Evolutionary conservation across 2,113 vertebrate genomes (phyloP), one percentile per base, ranked within the genome.

Genomic region (Spea multiplicata): DNA sequence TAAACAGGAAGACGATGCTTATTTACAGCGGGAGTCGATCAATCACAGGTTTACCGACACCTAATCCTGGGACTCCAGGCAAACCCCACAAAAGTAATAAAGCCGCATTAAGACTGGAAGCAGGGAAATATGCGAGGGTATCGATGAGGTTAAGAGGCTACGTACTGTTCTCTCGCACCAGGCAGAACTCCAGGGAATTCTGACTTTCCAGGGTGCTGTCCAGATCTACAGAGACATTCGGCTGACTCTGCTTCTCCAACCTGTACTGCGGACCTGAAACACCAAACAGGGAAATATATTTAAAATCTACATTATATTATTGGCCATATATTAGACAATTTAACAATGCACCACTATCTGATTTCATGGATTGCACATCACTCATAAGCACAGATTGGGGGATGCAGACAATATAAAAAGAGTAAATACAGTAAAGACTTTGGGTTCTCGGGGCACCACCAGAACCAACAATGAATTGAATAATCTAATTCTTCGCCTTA

Each of bases 91-190:
- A 30, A 30, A 30, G 30, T 30, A 30, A 30, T 30, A 30, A 49
- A 70, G 16, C 55, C 49, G 13, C 45, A 14, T 68, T 13, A 47
- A 68, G 66, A 68, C 13, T 6, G 5, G 47, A 47, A 0, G 44
- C 45, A 50, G n/a, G 50, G 6, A 8, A 4, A 59, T 12, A 7
- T 59, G 10, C 45, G 55, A 9, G 8, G 9, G 1, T 8, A 59
- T 17, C 45, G 30, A 59, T 59, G 14, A 13, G 55, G 55, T 59
- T 53, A 59, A 48, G 12, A 3, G 7, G 44, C 88, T 88, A 94
- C 93, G 64, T 93, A 94, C 97, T 99, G 94, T 99, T 98, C 90
- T 99, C 97, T 85, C 97, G 90, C 88, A 99, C 97, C 81, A 99
- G 93, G 90, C 93, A 94, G 89, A 94, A 94, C 89, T 94, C 93